Percentiles rank a stretch among this genome's conserved stretches.
Conservation (phyloP, 2,888 invertebrate genomes). For the Hirtodrosophila alboralis region DNA sequence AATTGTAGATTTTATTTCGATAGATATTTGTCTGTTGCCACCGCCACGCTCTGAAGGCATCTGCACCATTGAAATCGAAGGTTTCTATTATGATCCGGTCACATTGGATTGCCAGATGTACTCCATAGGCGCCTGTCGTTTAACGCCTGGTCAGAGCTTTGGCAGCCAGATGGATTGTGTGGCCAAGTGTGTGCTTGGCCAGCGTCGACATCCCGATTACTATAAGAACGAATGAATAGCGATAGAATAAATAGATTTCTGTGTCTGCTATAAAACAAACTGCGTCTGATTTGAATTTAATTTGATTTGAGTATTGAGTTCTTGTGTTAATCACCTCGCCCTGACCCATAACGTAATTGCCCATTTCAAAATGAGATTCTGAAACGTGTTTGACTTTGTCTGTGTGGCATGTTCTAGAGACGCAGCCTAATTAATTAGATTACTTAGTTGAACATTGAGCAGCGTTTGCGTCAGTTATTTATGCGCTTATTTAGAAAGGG, state of each 20-base stretch:
- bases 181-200: slow-evolving; percentile 76
- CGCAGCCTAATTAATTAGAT: slow-evolving; percentile 24
- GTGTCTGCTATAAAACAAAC: slow-evolving; percentile 21
- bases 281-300: slow-evolving; percentile 43
- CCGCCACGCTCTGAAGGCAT: slow-evolving; percentile 80
- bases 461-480: slow-evolving; percentile 23
- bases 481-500: slow-evolving; percentile 4
- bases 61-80: slow-evolving; percentile 82
- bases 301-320: too few species aligned
- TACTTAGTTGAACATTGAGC: slow-evolving; percentile 32
- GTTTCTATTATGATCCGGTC: slow-evolving; percentile 79
- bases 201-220: slow-evolving; percentile 76
- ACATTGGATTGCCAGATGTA: slow-evolving; percentile 77
- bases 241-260: slow-evolving; percentile 3
- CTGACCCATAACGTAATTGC: slow-evolving; percentile 63
- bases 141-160: slow-evolving; percentile 81
- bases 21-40: slow-evolving; percentile 78
- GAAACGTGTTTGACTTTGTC: slow-evolving; percentile 31
- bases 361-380: slow-evolving; percentile 32
- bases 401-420: slow-evolving; percentile 41
- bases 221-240: slow-evolving; percentile 64
- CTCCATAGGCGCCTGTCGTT: slow-evolving; percentile 79
- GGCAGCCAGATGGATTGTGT: slow-evolving; percentile 80
- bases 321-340: slow-evolving; percentile 17
- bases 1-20: neutral